Conservation (phyloP, 2,888 invertebrate genomes). For the Lucinisca nassula region DNA sequence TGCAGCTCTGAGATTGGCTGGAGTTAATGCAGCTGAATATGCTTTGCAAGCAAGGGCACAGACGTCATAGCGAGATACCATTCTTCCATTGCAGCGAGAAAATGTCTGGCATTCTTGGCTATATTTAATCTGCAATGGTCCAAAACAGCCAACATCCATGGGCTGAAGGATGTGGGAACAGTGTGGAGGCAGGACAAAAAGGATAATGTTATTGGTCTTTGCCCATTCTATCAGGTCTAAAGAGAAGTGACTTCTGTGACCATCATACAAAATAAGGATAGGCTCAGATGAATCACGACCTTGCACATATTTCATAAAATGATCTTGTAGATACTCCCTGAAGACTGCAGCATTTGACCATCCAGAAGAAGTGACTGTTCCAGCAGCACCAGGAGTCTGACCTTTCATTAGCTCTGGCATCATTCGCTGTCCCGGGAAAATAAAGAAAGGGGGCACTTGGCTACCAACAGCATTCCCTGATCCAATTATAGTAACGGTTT, state of each 20-base stretch:
- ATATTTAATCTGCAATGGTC: slow-evolving; percentile 36
- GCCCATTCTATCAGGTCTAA: slow-evolving; percentile 43
- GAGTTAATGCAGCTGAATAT: background rate
- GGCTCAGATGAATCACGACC: background rate
- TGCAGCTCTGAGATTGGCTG: background rate
- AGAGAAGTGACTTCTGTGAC: slow-evolving; percentile 22
- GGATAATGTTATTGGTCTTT: slow-evolving; percentile 26
- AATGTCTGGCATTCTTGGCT: background rate
- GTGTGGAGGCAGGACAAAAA: slow-evolving; percentile 47
- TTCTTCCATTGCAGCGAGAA: background rate
- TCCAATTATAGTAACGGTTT: slow-evolving; percentile 44
- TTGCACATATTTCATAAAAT: slow-evolving; percentile 35
- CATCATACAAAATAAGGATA: slow-evolving; percentile 29
- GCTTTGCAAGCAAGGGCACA: background rate
- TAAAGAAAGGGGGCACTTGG: slow-evolving; percentile 46
- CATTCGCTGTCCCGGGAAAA: slow-evolving; percentile 41
- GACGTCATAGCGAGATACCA: background rate
- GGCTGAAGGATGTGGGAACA: slow-evolving; percentile 36
- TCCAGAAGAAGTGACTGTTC: slow-evolving; percentile 15
- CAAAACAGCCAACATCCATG: slow-evolving; percentile 40
- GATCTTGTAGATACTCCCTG: slow-evolving; percentile 18
- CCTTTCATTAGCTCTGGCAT: slow-evolving; percentile 20
- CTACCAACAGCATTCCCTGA: slow-evolving; percentile 36
- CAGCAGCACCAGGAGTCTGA: slow-evolving; percentile 18
- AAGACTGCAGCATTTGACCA: slow-evolving; percentile 49